Conservation (phyloP, 2,113 vertebrate species). For the Anseranas semipalmata region DNA sequence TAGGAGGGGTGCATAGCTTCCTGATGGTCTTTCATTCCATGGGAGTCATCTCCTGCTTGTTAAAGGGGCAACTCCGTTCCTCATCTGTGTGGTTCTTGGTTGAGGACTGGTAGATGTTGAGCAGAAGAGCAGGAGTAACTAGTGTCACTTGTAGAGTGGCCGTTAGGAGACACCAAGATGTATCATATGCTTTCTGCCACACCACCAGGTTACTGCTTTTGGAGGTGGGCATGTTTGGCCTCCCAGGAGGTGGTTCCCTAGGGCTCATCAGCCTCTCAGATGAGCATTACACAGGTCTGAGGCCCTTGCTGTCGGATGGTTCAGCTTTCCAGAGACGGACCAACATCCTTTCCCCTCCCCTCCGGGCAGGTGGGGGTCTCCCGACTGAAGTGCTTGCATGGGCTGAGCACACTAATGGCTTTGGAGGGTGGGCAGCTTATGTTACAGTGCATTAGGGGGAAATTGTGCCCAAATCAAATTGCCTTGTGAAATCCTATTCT, state of each 20-base stretch:
- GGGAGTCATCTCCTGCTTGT: background rate
- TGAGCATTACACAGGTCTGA: background rate
- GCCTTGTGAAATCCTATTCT: slow-evolving; percentile 88
- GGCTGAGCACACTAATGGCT: slow-evolving; percentile 53
- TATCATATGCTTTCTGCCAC: background rate
- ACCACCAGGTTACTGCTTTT: background rate
- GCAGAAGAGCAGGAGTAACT: background rate
- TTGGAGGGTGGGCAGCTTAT: slow-evolving; percentile 61
- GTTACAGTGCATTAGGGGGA: slow-evolving; percentile 81
- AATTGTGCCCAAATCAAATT: slow-evolving; percentile 82
- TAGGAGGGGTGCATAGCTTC: background rate
- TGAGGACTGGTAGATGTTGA: background rate
- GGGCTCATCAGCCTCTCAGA: background rate
- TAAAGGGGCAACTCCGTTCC: background rate
- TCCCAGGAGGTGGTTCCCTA: background rate
- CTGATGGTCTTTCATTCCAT: background rate
- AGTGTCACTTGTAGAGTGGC: background rate
- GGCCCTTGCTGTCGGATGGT: background rate
- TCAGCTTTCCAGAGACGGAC: background rate
- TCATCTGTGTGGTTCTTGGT: background rate
- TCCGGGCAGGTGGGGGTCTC: background rate
- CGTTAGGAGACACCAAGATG: background rate
- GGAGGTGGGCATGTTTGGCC: background rate
- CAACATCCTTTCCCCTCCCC: background rate
- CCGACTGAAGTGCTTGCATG: background rate